Base-by-base conservation (phyloP, 2,797 vertebrate species). In the Mormyrus proboscirostris region DNA sequence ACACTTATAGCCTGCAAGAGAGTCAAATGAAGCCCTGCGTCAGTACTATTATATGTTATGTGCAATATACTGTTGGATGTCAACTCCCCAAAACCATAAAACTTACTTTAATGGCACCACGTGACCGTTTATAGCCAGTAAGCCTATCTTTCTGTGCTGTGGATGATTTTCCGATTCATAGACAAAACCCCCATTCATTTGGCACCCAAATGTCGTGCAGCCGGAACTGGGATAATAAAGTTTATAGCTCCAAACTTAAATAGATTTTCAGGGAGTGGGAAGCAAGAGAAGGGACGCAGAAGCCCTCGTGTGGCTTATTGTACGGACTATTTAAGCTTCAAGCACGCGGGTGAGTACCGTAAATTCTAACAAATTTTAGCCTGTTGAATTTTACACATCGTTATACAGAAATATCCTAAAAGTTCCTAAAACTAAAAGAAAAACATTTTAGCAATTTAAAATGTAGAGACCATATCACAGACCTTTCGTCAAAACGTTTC, bases 81-180 rank as follows among this genome's bases (percentile, higher is more conserved):
- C 98, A 97, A 99, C 98, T 99, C 98, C 98, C 98, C 98, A 98
- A 99, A 99, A 99, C 98, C 98, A 99, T 99, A 99, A 99, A 99
- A 99, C 97, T 98, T 99, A 98, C 97, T 99, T 99, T 99, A 99
- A 99, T 99, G 98, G 98, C 94, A 97, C 96, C 98, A 99, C 98
- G 98, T 99, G 98, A 99, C 97, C 96, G 96, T 99, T 99, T 99
- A 99, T 99, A 98, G 98, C 98, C 98, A 98, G 97, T 97, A 96
- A 98, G 97, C 97, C 98, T 98, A 98, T 99, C 97, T 99, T 97
- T 97, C 96, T 97, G 97, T 96, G 96, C 97, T 97, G 97, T 95
- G 97, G 97, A 98, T 98, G 98, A 98, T 97, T 98, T 99, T 99
- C 99, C 98, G 97, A 99, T 98, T 98, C 97, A 97, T 98, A 98